Evolutionary conservation across 2,888 invertebrate species (phyloP).

Genomic region (Cancer borealis): DNA sequence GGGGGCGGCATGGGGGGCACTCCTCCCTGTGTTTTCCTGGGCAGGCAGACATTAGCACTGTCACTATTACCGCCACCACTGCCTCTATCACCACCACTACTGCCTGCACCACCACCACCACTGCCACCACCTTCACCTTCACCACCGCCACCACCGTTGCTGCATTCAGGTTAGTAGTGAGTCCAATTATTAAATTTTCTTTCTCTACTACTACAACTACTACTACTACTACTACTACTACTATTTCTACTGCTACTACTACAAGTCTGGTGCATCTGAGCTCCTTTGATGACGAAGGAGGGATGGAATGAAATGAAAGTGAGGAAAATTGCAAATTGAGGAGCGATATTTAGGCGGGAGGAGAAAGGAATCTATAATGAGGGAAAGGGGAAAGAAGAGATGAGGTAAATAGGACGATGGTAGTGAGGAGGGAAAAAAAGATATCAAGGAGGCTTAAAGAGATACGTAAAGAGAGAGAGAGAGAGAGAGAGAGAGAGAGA

Average conservation of each 20-base stretch:
- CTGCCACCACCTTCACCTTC: not conserved
- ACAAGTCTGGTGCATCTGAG: not conserved
- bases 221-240: slow-evolving; percentile 37
- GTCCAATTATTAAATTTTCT: not conserved
- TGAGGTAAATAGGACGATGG: not conserved
- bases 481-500: not conserved
- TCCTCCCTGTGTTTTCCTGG: too few relatives aligned
- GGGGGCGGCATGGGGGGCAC: too few relatives aligned
- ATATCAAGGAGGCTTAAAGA: not conserved
- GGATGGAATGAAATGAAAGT: not conserved
- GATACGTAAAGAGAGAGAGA: too few relatives aligned
- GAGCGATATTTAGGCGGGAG: not conserved
- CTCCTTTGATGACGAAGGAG: not conserved
- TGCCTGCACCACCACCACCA: not conserved
- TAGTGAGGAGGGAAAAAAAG: not conserved
- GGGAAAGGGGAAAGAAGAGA: not conserved
- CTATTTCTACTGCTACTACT: not conserved
- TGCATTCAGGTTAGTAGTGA: not conserved
- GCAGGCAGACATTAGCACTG: too few relatives aligned
- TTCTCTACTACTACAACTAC: not conserved
- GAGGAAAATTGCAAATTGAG: not conserved
- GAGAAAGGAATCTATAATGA: not conserved
- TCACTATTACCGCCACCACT: too few relatives aligned
- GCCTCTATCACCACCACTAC: not conserved
- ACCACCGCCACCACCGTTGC: not conserved